These are phyloP conservation scores for Struthio camelus DNA, from an alignment of 2,113 vertebrate species.

Conservation along the genomic window DNA sequence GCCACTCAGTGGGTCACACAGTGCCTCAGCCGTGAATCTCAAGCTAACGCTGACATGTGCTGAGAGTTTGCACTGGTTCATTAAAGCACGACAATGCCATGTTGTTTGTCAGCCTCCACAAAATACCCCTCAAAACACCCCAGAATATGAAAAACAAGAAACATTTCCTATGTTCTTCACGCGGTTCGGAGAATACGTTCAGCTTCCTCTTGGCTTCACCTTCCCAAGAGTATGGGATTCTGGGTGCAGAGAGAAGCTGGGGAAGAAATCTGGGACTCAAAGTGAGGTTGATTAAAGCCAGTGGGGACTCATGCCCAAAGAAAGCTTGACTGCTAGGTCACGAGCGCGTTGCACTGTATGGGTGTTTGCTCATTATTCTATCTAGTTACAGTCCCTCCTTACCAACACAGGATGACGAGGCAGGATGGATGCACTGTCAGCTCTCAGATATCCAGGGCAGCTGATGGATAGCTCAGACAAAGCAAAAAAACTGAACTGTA, in stretches of 20 bases:
- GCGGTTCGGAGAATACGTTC: neutral
- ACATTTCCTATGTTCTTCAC: neutral
- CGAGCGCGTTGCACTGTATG: neutral
- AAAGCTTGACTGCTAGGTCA: neutral
- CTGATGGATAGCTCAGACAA: neutral
- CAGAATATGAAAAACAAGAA: neutral
- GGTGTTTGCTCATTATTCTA: neutral
- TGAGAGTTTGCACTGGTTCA: neutral
- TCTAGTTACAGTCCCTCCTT: neutral
- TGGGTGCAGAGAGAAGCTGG: neutral
- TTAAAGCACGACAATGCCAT: neutral
- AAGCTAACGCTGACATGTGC: neutral
- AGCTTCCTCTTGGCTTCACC: neutral
- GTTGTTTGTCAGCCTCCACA: neutral
- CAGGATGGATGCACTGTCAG: neutral
- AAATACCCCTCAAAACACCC: neutral
- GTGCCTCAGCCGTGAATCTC: neutral
- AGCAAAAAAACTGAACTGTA: neutral
- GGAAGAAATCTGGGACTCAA: neutral
- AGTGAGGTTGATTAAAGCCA: neutral
- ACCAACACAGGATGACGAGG: rapidly evolving
- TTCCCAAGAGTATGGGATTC: neutral
- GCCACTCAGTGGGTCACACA: neutral
- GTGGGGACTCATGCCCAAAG: neutral
- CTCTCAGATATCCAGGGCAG: neutral